These are phyloP conservation scores for Drosophila kohkoa DNA, from an alignment of 1,140 invertebrate genomes.

Conservation along the genomic window DNA sequence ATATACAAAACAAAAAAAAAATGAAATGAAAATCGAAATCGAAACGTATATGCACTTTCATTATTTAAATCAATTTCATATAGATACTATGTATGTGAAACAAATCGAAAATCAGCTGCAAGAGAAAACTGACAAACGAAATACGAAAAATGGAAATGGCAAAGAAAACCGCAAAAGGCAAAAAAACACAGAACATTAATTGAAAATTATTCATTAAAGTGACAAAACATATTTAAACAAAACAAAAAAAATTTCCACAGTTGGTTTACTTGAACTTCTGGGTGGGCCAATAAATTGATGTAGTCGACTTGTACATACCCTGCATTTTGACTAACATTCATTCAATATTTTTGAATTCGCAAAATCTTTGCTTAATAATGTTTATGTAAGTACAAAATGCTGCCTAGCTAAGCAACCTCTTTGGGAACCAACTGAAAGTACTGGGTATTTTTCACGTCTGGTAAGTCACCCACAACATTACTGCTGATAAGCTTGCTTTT, in stretches of 20 bases:
- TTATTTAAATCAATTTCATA: conserved; percentile 76
- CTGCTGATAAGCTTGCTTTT: conserved; percentile 27
- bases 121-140: conserved; percentile 4
- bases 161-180: conserved; percentile 26
- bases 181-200: conserved; percentile 56
- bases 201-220: conserved; percentile 81
- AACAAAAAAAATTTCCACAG: not conserved
- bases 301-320: not conserved
- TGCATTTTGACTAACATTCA: not conserved
- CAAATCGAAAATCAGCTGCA: conserved; percentile 24
- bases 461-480: conserved; percentile 12
- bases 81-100: conserved; percentile 43
- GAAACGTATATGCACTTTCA: conserved; percentile 78
- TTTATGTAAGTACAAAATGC: not conserved
- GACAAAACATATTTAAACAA: conserved; percentile 73
- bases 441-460: not conserved
- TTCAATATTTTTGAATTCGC: no score
- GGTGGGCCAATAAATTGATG: not conserved
- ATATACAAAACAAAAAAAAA: conserved; percentile 45
- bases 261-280: conserved; percentile 19
- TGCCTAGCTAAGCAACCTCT: not conserved
- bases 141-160: conserved; percentile 23
- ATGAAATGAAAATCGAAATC: conserved; percentile 36
- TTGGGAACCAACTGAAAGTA: not conserved
- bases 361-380: no score